Conservation (phyloP, 2,888 invertebrate species). For the Dynastes tityus region DNA sequence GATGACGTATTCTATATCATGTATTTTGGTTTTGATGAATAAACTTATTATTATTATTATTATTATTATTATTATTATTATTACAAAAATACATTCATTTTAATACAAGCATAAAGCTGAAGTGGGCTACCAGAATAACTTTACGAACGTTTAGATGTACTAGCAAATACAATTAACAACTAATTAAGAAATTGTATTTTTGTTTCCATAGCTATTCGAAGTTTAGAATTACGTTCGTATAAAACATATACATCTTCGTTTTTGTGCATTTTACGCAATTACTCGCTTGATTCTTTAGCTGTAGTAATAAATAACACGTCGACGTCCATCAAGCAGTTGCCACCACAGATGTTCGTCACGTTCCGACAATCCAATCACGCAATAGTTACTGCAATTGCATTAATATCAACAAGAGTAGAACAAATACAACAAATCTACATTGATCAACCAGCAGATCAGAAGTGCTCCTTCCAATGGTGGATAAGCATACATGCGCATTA, state of each 20-base stretch:
- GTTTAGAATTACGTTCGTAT: too few relatives aligned
- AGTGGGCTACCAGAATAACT: too few relatives aligned
- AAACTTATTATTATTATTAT: too few relatives aligned
- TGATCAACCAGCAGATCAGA: conserved; percentile 53
- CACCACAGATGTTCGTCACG: conserved; percentile 53
- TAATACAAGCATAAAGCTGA: too few relatives aligned
- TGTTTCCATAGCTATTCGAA: too few relatives aligned
- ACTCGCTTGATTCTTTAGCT: conserved; percentile 49
- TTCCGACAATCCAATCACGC: conserved; percentile 47
- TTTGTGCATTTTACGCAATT: conserved; percentile 44
- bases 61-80: too few relatives aligned
- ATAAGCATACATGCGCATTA: conserved; percentile 53
- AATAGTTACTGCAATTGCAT: conserved; percentile 40
- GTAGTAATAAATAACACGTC: conserved; percentile 45
- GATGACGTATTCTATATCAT: too few relatives aligned
- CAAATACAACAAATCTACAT: conserved; percentile 45
- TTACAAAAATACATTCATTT: too few relatives aligned
- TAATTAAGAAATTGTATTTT: too few relatives aligned
- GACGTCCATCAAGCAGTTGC: conserved; percentile 44
- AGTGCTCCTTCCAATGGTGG: conserved; percentile 39
- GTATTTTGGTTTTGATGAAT: too few relatives aligned
- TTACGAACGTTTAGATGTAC: too few relatives aligned
- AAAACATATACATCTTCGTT: background rate
- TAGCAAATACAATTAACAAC: too few relatives aligned
- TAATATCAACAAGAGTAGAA: conserved; percentile 25